A percentile compares a stretch with the other conserved stretches of the same genome.
phyloP scores from a whole-genome alignment of 2,888 invertebrate genomes.

The Drosophila percnosoma region DNA sequence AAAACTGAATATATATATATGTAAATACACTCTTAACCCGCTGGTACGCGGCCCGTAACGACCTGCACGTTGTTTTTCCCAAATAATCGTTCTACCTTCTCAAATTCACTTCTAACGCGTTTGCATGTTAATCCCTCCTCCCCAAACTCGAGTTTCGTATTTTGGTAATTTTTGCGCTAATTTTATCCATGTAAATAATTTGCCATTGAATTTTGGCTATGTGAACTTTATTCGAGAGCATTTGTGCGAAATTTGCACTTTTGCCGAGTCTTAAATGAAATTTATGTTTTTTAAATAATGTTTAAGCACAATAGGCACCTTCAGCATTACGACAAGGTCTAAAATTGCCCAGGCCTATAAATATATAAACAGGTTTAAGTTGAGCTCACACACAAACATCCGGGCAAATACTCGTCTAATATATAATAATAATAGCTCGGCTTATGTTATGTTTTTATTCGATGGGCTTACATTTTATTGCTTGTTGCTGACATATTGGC shows the following conservation, averaged over 20 bases:
- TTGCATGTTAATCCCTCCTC: slow-evolving; percentile 59
- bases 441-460: not conserved
- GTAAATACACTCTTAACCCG: slow-evolving; percentile 13
- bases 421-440: slow-evolving; percentile 2
- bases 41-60: slow-evolving; percentile 17
- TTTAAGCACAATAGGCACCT: not conserved
- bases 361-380: slow-evolving; percentile 1
- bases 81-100: slow-evolving; percentile 41
- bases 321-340: no score
- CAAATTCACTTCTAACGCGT: slow-evolving; percentile 62
- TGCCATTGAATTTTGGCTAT: slow-evolving; percentile 42
- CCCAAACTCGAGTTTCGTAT: slow-evolving; percentile 13
- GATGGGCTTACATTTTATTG: slow-evolving; percentile 1
- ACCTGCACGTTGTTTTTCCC: slow-evolving; percentile 37
- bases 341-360: not conserved
- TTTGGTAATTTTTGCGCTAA: slow-evolving; percentile 52
- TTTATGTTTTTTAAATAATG: not conserved
- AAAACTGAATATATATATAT: slow-evolving; percentile 3
- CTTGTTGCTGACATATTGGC: slow-evolving; percentile 3
- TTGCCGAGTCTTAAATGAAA: not conserved
- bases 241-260: not conserved
- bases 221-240: slow-evolving; percentile 37
- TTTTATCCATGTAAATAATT: slow-evolving; percentile 52
- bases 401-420: not conserved
- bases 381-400: not conserved